Conservation (phyloP, 2,113 vertebrate genomes). For the Gavialis gangeticus region DNA sequence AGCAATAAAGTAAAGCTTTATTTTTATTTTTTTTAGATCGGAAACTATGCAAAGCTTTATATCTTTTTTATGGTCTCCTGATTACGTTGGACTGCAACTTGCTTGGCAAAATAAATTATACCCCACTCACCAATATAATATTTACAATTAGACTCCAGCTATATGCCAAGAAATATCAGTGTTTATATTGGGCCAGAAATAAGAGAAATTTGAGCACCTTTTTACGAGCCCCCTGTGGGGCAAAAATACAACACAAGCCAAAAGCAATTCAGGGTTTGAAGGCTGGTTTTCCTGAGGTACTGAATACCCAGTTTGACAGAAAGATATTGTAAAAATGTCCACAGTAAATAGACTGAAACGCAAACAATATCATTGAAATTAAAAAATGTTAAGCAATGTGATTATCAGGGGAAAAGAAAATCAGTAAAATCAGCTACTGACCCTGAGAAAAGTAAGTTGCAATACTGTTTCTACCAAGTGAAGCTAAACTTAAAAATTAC, state of each 20-base stretch:
- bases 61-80: background rate
- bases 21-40: background rate
- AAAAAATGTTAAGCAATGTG: background rate
- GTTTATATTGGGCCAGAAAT: background rate
- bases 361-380: background rate
- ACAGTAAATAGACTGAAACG: background rate
- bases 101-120: background rate
- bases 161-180: background rate
- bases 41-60: background rate
- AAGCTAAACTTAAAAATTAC: background rate
- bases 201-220: background rate
- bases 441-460: background rate
- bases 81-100: background rate
- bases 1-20: background rate
- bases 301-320: background rate
- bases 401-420: background rate
- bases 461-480: background rate
- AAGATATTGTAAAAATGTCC: background rate
- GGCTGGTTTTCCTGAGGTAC: background rate
- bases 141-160: background rate
- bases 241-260: background rate
- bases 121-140: background rate
- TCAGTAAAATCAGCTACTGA: background rate
- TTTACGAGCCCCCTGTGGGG: background rate
- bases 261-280: background rate